A percentile compares a stretch with the other conserved stretches of the same genome.
phyloP scores from a whole-genome alignment of 2,888 invertebrate species.

The Melinaea marsaeus region DNA sequence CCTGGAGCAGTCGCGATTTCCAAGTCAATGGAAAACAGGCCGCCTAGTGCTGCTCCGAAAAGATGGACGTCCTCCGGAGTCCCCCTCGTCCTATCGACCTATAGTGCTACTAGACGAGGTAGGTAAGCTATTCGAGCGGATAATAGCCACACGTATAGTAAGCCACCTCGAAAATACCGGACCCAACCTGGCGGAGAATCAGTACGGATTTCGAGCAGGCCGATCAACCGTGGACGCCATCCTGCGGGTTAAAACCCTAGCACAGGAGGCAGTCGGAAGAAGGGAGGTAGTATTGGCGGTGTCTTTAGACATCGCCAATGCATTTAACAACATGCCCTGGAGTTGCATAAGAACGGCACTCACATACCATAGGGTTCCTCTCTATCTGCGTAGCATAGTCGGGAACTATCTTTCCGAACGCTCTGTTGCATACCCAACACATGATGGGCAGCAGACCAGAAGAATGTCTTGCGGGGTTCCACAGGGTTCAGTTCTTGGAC shows the following conservation, averaged over 20 bases:
- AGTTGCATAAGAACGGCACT: slow-evolving; percentile 31
- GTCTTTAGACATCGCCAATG: slow-evolving; percentile 33
- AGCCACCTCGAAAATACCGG: slow-evolving; percentile 19
- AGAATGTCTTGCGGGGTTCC: no score
- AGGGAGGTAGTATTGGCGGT: slow-evolving; percentile 31
- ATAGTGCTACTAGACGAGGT: no score
- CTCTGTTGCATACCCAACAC: no score
- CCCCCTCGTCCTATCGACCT: background rate
- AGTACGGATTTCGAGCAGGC: background rate
- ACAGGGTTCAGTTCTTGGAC: no score
- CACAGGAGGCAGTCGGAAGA: slow-evolving; percentile 14
- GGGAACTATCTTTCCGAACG: no score
- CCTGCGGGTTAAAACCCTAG: slow-evolving; percentile 10
- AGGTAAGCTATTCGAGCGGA: slow-evolving; percentile 21
- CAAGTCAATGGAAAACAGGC: slow-evolving; percentile 17
- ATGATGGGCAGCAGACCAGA: no score
- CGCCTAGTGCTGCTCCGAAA: slow-evolving; percentile 25
- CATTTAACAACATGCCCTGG: slow-evolving; percentile 35
- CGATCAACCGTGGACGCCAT: slow-evolving; percentile 23
- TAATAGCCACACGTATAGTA: slow-evolving; percentile 22
- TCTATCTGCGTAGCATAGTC: slow-evolving; percentile 15
- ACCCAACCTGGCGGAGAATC: slow-evolving; percentile 11
- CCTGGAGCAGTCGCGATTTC: slow-evolving; percentile 12
- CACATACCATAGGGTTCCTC: slow-evolving; percentile 26
- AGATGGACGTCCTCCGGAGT: slow-evolving; percentile 13